Percentiles rank a stretch among this genome's conserved stretches.
phyloP scores from a whole-genome alignment of 2,113 vertebrate species.

The Alligator mississippiensis region DNA sequence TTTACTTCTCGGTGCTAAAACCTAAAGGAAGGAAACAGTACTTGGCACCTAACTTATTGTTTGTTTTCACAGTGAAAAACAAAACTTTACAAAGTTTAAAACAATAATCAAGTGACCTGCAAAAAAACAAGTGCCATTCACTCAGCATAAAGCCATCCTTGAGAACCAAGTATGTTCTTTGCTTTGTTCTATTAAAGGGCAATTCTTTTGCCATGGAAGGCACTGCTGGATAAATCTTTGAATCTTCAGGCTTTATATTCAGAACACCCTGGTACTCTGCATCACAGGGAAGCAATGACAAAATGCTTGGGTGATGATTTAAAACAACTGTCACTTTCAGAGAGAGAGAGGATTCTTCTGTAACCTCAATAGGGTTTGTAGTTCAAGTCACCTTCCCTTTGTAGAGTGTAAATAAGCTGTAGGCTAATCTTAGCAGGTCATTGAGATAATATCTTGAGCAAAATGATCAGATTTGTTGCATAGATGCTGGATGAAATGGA shows the following conservation, averaged over 20 bases:
- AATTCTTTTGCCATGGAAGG: not conserved
- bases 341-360: not conserved
- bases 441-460: not conserved
- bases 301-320: not conserved
- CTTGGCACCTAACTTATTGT: constrained; percentile 51
- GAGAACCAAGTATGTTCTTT: not conserved
- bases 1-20: constrained; percentile 63
- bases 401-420: not conserved
- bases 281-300: not conserved
- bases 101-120: not conserved
- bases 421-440: not conserved
- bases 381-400: not conserved
- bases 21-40: constrained; percentile 50
- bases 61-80: constrained; percentile 47
- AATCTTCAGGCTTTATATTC: not conserved
- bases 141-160: not conserved
- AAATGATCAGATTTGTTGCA: not conserved
- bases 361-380: not conserved
- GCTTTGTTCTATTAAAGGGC: not conserved
- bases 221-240: not conserved
- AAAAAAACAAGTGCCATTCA: not conserved
- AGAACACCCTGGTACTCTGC: not conserved
- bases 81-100: constrained; percentile 23
- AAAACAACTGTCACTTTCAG: not conserved
- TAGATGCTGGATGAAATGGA: not conserved